Percentiles rank a stretch among this genome's conserved stretches.
These are phyloP conservation scores for Caretta caretta DNA, from an alignment of 2,113 vertebrate genomes.

Conservation along the genomic window DNA sequence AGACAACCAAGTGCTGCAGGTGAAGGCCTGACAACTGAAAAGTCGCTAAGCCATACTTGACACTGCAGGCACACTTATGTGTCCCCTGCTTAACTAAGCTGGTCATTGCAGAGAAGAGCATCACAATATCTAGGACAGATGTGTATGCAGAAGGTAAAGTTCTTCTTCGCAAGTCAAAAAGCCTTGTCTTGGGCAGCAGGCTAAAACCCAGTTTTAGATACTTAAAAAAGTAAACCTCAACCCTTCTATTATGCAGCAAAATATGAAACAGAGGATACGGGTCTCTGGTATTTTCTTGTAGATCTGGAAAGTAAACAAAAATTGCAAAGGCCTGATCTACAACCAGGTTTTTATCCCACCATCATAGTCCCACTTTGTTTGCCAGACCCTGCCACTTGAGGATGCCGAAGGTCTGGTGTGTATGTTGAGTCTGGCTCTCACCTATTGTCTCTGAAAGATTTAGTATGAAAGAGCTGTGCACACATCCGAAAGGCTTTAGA, in stretches of 20 bases:
- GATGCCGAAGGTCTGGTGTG: not conserved
- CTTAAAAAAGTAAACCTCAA: not conserved
- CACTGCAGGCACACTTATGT: not conserved
- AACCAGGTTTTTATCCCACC: not conserved
- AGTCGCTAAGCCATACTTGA: not conserved
- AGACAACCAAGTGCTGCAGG: conserved; percentile 39
- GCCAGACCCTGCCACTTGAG: not conserved
- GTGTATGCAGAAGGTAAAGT: not conserved
- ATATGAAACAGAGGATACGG: not conserved
- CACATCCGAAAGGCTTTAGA: not conserved
- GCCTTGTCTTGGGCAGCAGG: not conserved
- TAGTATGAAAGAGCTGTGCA: not conserved
- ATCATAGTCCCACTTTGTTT: not conserved
- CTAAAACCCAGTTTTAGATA: not conserved
- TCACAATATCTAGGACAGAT: not conserved
- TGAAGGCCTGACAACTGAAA: not conserved
- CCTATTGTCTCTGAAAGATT: not conserved
- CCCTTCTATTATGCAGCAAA: not conserved
- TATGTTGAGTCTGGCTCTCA: not conserved
- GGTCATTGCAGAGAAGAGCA: not conserved
- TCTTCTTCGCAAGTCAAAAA: not conserved
- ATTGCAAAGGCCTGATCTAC: not conserved
- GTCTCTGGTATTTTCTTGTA: not conserved
- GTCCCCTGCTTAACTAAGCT: not conserved
- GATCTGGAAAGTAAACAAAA: not conserved